Evolutionary conservation across 2,113 vertebrate species (phyloP).

Genomic region (Sinocyclocheilus rhinocerous): DNA sequence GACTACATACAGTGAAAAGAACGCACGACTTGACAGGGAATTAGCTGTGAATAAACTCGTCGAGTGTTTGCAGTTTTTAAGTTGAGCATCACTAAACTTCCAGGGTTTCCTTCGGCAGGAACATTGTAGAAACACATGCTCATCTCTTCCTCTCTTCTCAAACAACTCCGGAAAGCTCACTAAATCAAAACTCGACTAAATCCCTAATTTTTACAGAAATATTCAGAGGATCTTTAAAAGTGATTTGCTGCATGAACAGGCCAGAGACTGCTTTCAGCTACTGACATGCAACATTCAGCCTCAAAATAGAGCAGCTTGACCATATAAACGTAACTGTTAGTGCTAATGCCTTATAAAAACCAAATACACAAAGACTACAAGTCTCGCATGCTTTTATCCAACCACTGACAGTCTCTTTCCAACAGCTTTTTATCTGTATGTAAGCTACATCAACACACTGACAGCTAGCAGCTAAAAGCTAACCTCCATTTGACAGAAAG

Average conservation of each 20-base stretch:
- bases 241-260: neutral
- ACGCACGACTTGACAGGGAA: too few species aligned
- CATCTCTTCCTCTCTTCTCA: neutral
- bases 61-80: conserved; percentile 1
- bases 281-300: neutral
- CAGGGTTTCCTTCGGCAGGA: neutral
- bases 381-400: neutral
- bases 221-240: neutral
- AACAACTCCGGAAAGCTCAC: neutral
- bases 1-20: neutral
- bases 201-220: neutral
- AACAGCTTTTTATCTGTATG: neutral
- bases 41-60: neutral
- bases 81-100: conserved; percentile 5
- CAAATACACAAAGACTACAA: neutral
- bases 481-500: conserved; percentile 51
- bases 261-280: conserved; percentile 8
- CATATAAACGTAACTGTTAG: neutral
- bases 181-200: neutral
- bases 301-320: neutral
- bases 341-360: neutral
- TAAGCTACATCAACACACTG: conserved; percentile 40
- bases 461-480: conserved; percentile 40
- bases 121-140: neutral
- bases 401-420: neutral